Evolutionary conservation across 2,888 invertebrate species (phyloP), one percentile per base, ranked within the genome.

Genomic region (Beris morrisii): DNA sequence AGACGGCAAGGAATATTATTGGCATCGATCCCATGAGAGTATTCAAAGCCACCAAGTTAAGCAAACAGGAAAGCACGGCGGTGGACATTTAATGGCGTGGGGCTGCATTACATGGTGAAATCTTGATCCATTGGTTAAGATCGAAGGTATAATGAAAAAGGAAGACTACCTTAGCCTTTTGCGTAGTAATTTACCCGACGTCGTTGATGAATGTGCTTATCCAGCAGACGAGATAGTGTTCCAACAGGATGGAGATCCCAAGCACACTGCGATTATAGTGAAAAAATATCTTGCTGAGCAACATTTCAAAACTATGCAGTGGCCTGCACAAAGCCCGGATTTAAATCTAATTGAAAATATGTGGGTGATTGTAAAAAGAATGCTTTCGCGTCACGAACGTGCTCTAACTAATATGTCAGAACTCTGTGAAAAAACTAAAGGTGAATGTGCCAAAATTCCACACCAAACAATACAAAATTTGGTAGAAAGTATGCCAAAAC

Each of bases 1-100:
- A 46, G n/a, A 32, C 32, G 32, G 32, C 7, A 69, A 65, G 61
- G 55, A 66, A 45, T 69, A 65, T 58, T 66, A 31, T 31, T 59
- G 58, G 5, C 45, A 46, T 12, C 45, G 58, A 22, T 13, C 58
- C 22, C 15, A 31, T 48, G 58, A 46, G 44, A 46, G 31, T 4
- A 61, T 48, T 50, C 61, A 61, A 61, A 48, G 30, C 31, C 50
- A 61, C 13, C 48, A 61, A 31, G 59, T 61, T 31, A 48, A 61
- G 48, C 32, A 61, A 61, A 50, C 31, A 5, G 31, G 46, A 11
- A 61, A 48, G 31, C 50, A 61, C 38, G 48, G 48, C 13, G 61
- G 45, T 32, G 48, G 61, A 15, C n/a, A 38, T 38, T 3, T 61
- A 45, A 61, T 61, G 32, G 48, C 46, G 12, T 48, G 48, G 61